Evolutionary conservation across 2,888 invertebrate genomes (phyloP).

Genomic region (Pseudococcus longispinus): DNA sequence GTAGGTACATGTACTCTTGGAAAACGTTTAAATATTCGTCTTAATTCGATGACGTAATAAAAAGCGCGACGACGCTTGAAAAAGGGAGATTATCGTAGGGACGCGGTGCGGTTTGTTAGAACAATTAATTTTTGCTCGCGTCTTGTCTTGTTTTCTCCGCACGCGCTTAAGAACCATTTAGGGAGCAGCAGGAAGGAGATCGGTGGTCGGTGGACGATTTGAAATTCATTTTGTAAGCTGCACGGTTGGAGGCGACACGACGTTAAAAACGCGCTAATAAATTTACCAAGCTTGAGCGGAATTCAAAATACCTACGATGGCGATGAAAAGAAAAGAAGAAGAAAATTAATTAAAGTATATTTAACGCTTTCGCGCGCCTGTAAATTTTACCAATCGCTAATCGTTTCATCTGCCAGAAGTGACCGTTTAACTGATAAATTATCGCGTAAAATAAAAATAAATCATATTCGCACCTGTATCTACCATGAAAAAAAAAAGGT

Average conservation of each 20-base stretch:
- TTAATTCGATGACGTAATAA: slow-evolving; percentile 31
- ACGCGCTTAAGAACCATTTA: neutral
- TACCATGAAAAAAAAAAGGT: neutral
- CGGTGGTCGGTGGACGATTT: neutral
- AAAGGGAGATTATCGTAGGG: neutral
- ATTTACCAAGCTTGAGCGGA: slow-evolving; percentile 4
- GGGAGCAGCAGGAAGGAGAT: neutral
- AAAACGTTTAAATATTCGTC: slow-evolving; percentile 18
- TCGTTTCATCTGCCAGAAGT: slow-evolving; percentile 27
- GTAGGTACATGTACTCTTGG: neutral
- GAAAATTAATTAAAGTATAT: neutral
- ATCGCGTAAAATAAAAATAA: slow-evolving; percentile 35
- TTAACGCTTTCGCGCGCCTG: neutral
- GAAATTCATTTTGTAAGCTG: neutral
- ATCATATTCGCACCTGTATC: slow-evolving; percentile 30
- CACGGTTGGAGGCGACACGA: neutral
- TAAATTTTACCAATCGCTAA: neutral
- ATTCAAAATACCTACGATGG: neutral
- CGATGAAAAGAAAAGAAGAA: neutral
- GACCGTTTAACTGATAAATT: slow-evolving; percentile 9
- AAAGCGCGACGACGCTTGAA: slow-evolving; percentile 10
- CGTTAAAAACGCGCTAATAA: neutral
- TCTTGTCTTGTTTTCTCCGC: neutral
- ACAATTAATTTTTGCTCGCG: slow-evolving; percentile 26
- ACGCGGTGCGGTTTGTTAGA: slow-evolving; percentile 2